These are phyloP conservation scores for Noctua janthe DNA, from an alignment of 2,888 invertebrate genomes.

Conservation along the genomic window DNA sequence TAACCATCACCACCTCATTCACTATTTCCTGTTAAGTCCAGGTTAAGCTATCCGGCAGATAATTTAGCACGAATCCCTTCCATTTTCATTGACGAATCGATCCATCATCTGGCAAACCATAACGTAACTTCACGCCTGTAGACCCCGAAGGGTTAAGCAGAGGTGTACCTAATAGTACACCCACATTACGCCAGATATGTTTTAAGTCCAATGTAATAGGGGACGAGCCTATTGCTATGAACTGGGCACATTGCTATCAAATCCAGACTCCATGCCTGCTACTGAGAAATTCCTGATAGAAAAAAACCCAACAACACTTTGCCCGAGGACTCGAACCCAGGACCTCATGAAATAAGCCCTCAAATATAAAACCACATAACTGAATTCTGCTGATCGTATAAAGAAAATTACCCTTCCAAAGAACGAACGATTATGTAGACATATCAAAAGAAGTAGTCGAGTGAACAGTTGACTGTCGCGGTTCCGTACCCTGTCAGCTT, in stretches of 20 bases:
- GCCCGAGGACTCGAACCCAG: not conserved
- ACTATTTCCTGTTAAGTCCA: too few species aligned
- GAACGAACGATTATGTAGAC: slow-evolving; percentile 7
- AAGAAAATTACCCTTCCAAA: slow-evolving; percentile 1
- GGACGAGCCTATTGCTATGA: not conserved
- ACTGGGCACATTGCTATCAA: not conserved
- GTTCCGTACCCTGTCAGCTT: slow-evolving; percentile 52
- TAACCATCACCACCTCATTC: not conserved
- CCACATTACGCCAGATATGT: not conserved
- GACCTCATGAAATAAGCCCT: not conserved
- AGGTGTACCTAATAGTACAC: not conserved
- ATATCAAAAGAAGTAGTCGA: slow-evolving; percentile 29
- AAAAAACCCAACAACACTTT: not conserved
- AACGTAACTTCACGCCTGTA: too few species aligned
- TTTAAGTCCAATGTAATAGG: not conserved
- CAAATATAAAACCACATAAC: not conserved
- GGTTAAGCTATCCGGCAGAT: too few species aligned
- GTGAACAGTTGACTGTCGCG: slow-evolving; percentile 37
- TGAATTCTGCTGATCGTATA: not conserved
- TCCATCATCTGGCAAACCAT: too few species aligned
- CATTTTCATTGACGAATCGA: too few species aligned
- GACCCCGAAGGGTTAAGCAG: not conserved
- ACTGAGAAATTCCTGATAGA: not conserved
- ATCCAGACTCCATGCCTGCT: not conserved
- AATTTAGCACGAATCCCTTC: too few species aligned